A percentile compares a stretch with the other conserved stretches of the same genome.
Evolutionary conservation across 2,113 vertebrate species (phyloP).

Genomic region (Scomber scombrus): DNA sequence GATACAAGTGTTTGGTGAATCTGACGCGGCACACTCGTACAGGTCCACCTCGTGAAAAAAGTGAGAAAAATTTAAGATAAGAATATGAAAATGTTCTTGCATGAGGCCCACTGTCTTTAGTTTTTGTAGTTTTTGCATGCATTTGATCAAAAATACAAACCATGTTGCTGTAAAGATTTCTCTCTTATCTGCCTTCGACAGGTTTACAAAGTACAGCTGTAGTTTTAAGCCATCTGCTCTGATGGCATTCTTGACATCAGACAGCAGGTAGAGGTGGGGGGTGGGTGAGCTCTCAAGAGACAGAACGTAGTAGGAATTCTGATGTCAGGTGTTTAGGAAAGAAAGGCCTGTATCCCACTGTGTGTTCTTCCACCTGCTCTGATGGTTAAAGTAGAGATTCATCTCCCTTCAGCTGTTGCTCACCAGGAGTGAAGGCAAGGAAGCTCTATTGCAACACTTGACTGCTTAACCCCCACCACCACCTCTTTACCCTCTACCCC

Average conservation of each 20-base stretch:
- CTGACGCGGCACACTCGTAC: no score
- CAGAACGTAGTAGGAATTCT: neutral
- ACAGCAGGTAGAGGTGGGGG: neutral
- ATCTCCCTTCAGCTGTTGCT: slow-evolving; percentile 31
- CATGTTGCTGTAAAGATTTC: neutral
- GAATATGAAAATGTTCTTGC: no score
- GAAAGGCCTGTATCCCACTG: neutral
- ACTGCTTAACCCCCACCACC: neutral
- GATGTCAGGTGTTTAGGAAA: neutral
- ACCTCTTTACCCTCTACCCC: neutral
- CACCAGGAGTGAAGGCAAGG: slow-evolving; percentile 20
- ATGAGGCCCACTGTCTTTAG: no score
- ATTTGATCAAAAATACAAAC: no score
- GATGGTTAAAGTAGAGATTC: neutral
- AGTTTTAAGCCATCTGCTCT: neutral
- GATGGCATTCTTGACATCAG: neutral
- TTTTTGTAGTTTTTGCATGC: no score
- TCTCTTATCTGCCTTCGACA: neutral
- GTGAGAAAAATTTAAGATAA: no score
- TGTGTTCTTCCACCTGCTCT: slow-evolving; percentile 8
- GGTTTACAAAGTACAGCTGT: no score
- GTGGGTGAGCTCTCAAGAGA: neutral
- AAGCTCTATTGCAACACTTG: slow-evolving; percentile 9
- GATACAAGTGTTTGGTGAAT: no score
- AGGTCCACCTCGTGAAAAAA: no score